These are phyloP conservation scores for Caenorhabditis brenneri DNA, from an alignment of 1,140 invertebrate genomes.

Conservation along the genomic window DNA sequence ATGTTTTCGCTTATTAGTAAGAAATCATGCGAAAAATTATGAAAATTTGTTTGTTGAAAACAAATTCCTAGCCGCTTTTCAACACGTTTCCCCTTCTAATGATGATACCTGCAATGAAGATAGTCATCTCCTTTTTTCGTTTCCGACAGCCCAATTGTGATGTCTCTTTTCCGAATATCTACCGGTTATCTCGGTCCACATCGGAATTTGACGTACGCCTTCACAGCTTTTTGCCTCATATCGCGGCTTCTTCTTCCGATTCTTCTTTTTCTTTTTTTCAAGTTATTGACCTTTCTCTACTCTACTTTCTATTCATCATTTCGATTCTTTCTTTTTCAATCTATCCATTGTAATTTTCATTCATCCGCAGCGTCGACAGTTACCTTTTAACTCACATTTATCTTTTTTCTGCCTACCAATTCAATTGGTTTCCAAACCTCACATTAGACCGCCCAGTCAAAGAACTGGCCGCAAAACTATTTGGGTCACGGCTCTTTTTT, in stretches of 20 bases:
- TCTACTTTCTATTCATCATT: neutral
- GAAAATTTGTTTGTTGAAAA: neutral
- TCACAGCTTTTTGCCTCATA: constrained; percentile 7
- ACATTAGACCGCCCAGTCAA: neutral
- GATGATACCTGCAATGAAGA: neutral
- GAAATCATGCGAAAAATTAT: constrained; percentile 10
- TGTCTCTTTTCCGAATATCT: neutral
- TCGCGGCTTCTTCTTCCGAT: neutral
- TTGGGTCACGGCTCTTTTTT: constrained; percentile 31
- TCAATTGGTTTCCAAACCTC: constrained; percentile 26
- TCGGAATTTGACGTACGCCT: constrained; percentile 25
- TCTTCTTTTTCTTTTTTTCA: neutral
- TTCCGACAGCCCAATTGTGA: constrained; percentile 30
- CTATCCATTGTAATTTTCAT: neutral
- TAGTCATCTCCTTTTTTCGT: constrained; percentile 14
- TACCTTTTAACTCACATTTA: constrained; percentile 43
- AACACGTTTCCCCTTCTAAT: neutral
- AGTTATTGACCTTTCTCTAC: neutral
- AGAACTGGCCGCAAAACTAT: constrained; percentile 15
- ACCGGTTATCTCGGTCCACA: constrained; percentile 36
- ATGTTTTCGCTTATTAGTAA: neutral
- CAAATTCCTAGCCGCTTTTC: neutral
- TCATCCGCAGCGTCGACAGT: neutral
- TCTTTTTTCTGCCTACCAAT: neutral
- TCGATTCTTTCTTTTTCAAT: neutral